Evolutionary conservation across 2,113 vertebrate genomes (phyloP).

Genomic region (Tragelaphus imberbis): DNA sequence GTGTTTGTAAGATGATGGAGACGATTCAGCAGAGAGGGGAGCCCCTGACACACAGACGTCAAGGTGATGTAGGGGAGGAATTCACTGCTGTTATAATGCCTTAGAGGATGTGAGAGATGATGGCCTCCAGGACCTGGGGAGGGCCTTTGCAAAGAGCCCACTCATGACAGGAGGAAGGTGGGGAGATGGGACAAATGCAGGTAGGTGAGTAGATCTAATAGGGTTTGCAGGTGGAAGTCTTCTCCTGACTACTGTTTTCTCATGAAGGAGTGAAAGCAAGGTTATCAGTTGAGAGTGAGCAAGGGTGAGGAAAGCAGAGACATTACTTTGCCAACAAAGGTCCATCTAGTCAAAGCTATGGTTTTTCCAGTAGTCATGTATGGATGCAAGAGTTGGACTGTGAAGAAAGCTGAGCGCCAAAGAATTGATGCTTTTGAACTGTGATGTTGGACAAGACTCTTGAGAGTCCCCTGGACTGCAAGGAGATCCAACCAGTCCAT

Average conservation of each 20-base stretch:
- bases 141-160: neutral
- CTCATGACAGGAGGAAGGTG: neutral
- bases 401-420: no score
- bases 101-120: neutral
- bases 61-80: neutral
- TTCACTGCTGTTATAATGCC: neutral
- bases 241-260: neutral
- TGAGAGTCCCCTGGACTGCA: no score
- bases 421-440: no score
- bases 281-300: neutral
- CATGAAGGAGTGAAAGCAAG: neutral
- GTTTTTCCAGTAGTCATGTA: no score
- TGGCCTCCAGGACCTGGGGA: no score
- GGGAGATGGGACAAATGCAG: neutral
- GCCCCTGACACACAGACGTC: neutral
- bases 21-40: neutral
- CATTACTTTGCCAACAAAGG: no score
- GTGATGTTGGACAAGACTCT: no score
- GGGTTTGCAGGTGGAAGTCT: fast-evolving
- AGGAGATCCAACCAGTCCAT: no score
- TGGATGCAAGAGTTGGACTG: no score
- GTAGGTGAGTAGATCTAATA: neutral
- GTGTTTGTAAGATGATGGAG: neutral
- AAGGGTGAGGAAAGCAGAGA: neutral
- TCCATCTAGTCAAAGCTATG: no score